These are phyloP conservation scores for Sitta carolinensis DNA, from an alignment of 2,797 vertebrate genomes.

Conservation along the genomic window DNA sequence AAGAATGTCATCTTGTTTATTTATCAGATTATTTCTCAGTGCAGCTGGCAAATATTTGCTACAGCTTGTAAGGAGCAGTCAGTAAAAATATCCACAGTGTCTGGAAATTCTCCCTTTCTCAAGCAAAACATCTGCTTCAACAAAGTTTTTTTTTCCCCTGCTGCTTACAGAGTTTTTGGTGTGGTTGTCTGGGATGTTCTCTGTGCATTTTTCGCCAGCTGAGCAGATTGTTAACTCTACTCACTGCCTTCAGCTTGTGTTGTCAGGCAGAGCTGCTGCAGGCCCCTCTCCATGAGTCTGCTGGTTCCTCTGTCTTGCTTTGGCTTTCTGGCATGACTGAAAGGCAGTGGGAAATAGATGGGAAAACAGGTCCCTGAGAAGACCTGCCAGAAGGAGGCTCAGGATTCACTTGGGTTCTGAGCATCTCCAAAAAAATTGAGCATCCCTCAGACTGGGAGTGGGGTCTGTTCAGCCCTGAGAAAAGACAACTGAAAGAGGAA, in stretches of 20 bases:
- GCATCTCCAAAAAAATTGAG: not conserved
- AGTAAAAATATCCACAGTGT: not conserved
- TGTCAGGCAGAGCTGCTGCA: not conserved
- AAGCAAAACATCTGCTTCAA: not conserved
- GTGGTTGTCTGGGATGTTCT: not conserved
- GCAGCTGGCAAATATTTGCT: not conserved
- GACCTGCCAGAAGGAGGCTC: not conserved
- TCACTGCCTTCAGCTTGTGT: not conserved
- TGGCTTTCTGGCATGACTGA: not conserved
- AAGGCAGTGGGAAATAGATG: rapidly evolving
- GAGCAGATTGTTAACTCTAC: not conserved
- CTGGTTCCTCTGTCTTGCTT: not conserved
- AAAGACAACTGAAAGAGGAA: not conserved
- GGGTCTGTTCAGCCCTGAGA: not conserved
- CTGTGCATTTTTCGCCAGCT: not conserved
- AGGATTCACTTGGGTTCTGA: not conserved
- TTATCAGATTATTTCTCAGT: constrained; percentile 14
- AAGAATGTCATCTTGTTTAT: not conserved
- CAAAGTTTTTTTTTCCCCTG: not conserved
- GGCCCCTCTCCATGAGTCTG: not conserved
- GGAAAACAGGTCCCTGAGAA: not conserved
- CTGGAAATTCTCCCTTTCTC: not conserved
- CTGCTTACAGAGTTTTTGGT: not conserved
- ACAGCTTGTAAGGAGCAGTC: not conserved
- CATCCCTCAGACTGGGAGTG: not conserved